Evolutionary conservation across 2,113 vertebrate species (phyloP).

Genomic region (Nannobrachium achirus): DNA sequence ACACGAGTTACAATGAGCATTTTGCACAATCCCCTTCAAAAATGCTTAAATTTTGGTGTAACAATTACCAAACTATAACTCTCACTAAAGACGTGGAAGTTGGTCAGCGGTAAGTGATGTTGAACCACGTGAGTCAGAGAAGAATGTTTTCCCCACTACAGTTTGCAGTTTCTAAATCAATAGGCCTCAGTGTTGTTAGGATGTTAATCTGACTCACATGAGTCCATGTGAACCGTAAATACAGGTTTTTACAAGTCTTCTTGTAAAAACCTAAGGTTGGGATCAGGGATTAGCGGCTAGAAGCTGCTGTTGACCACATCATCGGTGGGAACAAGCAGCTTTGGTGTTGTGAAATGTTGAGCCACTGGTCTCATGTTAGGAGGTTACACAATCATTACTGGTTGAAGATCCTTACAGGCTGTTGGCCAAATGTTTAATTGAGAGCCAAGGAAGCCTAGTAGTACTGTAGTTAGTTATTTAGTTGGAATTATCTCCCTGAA

Average conservation of each 20-base stretch:
- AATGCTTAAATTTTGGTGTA: no score
- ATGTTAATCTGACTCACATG: constrained; percentile 78
- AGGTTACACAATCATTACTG: no score
- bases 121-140: constrained; percentile 30
- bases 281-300: constrained; percentile 63
- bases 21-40: no score
- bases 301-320: constrained; percentile 27
- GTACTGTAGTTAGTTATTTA: no score
- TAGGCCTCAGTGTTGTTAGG: constrained; percentile 67
- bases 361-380: constrained; percentile 1
- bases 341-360: constrained; percentile 46
- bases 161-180: constrained; percentile 55
- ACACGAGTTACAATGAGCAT: no score
- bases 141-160: not conserved
- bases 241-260: not conserved
- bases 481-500: no score
- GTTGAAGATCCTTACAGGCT: no score
- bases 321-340: constrained; percentile 23
- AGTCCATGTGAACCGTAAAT: constrained; percentile 61
- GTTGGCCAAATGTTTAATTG: no score
- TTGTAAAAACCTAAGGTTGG: constrained; percentile 29
- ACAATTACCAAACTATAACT: not conserved
- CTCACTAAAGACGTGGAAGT: constrained; percentile 36
- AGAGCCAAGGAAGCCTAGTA: no score
- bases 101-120: not conserved